Conservation (phyloP, 1,140 invertebrate genomes). For the Antheraea pernyi region DNA sequence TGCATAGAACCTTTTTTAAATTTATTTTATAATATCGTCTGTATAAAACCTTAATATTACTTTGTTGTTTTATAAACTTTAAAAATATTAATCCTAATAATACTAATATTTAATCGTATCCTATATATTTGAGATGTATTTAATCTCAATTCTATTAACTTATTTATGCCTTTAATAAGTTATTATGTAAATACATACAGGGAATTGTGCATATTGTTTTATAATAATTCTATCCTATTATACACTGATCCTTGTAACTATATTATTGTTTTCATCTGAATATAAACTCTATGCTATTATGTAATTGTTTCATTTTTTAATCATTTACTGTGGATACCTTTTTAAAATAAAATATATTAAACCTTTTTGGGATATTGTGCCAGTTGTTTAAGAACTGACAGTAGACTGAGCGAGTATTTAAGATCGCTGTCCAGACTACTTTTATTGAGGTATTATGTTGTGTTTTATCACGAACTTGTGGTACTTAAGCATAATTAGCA, state of each 20-base stretch:
- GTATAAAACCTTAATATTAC: no score
- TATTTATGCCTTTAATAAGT: constrained; percentile 36
- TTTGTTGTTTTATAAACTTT: neutral
- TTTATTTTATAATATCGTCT: no score
- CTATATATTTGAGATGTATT: neutral
- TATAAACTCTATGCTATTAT: constrained; percentile 45
- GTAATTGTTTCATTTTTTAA: constrained; percentile 3
- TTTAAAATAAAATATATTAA: neutral
- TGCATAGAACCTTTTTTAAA: no score
- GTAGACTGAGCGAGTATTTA: no score
- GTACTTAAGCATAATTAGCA: no score
- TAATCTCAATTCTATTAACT: constrained; percentile 1
- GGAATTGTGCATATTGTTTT: constrained; percentile 55
- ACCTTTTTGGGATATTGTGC: no score
- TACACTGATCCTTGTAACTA: constrained; percentile 39
- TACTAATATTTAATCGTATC: neutral
- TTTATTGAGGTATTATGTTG: no score
- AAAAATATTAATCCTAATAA: neutral
- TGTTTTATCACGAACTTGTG: no score
- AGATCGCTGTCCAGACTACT: no score
- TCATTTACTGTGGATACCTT: neutral
- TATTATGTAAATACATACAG: constrained; percentile 55
- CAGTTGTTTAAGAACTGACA: no score
- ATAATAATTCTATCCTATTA: constrained; percentile 41
- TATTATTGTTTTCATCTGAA: constrained; percentile 41